Conservation (phyloP, 1,140 invertebrate genomes). For the Cherax destructor region DNA sequence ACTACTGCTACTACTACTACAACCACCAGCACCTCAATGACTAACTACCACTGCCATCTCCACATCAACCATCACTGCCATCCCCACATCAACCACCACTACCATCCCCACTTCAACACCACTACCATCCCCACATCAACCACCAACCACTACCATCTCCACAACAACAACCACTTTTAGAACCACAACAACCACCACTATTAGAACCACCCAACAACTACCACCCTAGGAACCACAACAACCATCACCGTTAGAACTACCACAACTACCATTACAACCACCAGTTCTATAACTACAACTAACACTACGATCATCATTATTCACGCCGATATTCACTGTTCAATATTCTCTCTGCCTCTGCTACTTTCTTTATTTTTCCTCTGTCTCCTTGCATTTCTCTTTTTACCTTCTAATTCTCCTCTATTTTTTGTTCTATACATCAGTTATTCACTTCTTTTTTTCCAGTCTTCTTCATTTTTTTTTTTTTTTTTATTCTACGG, state of each 20-base stretch:
- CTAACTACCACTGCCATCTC: not conserved
- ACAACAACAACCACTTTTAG: too few species aligned
- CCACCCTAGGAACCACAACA: not conserved
- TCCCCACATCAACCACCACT: not conserved
- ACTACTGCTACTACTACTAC: not conserved
- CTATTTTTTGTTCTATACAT: not conserved
- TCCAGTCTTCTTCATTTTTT: slow-evolving; percentile 2
- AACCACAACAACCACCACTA: not conserved
- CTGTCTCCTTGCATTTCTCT: not conserved
- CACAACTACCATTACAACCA: too few species aligned
- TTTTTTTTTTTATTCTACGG: too few species aligned
- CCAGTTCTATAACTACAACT: not conserved
- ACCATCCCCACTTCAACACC: not conserved
- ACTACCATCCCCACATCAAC: not conserved
- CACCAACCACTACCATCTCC: not conserved
- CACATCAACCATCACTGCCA: not conserved
- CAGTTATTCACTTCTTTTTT: not conserved
- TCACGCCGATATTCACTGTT: not conserved
- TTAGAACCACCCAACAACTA: too few species aligned
- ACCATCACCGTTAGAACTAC: not conserved
- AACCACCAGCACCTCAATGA: not conserved
- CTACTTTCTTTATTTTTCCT: not conserved
- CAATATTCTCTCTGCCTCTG: not conserved
- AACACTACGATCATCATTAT: not conserved
- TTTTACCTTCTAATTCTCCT: not conserved